Base-by-base conservation (phyloP, 2,113 vertebrate genomes). In the Myrmecophaga tridactyla region DNA sequence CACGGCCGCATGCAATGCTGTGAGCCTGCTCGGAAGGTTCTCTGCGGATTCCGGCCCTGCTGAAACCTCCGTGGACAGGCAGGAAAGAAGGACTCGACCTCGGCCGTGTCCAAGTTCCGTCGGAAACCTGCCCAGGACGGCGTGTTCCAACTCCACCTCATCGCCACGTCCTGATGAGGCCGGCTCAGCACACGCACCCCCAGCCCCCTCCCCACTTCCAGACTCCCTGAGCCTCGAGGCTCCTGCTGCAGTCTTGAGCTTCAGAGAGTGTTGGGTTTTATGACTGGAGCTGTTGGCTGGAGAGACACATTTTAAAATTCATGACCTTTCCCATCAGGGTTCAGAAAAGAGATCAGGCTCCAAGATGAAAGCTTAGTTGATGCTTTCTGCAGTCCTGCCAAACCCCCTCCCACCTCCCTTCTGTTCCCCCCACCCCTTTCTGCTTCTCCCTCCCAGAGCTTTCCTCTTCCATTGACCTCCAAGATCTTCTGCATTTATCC, bases 241-340 rank as follows among this genome's bases (percentile, higher is more conserved):
- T 97, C 98, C 93, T 39, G 8, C 75, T 91, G 96, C 93, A 94
- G 83, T 89, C 95, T 60, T 73, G 7, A 92, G 95, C 92, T 82
- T 89, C 94, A 72, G 94, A 97, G 62, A 95, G 94, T 20, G 92
- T 75, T 96, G 89, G 89, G 93, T 93, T 97, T 96, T 96, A 95
- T 97, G 97, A 98, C 97, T 94, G 93, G 97, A 98, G 97, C 98
- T 98, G 97, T 97, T 96, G 83, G 96, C 97, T 90, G 89, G 51
- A 0, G 27, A 98, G 96, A 98, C 95, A 95, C 85, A 34, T 98
- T 98, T 98, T 98, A 98, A 98, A 98, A 98, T 98, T 98, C 97
- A 98, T 98, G 97, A 97, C 97, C 98, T 98, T 98, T 97, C 97
- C 97, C 92, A 96, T 96, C 97, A 97, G 96, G 90, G 97, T 98